These are phyloP conservation scores for Noctilio leporinus DNA, from an alignment of 2,113 vertebrate species.

Conservation along the genomic window DNA sequence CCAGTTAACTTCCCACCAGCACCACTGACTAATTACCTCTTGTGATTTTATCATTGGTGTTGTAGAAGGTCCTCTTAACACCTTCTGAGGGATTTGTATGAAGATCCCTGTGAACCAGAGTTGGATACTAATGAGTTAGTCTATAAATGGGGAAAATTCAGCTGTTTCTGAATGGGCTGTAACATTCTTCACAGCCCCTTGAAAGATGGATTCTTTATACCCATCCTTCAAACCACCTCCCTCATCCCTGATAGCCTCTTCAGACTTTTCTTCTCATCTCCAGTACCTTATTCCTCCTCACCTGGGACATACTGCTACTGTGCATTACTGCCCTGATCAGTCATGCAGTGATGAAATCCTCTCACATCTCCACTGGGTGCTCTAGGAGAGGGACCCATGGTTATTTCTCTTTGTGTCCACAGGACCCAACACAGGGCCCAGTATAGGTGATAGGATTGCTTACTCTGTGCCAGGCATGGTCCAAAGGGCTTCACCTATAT, in stretches of 20 bases:
- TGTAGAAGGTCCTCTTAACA: not conserved
- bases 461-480: not conserved
- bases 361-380: not conserved
- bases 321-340: not conserved
- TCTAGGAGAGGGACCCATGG: not conserved
- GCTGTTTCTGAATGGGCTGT: not conserved
- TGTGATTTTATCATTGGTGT: not conserved
- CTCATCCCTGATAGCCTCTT: not conserved
- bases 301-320: not conserved
- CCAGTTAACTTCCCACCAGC: conserved; percentile 21
- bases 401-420: not conserved
- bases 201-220: not conserved
- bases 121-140: conserved; percentile 15
- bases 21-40: conserved; percentile 22
- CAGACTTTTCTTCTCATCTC: accelerated
- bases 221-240: too few species aligned
- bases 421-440: not conserved
- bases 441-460: too few species aligned
- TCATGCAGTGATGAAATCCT: not conserved
- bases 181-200: not conserved
- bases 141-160: not conserved
- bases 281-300: not conserved
- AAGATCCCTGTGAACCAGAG: not conserved
- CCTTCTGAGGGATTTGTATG: not conserved
- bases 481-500: not conserved